Base-by-base conservation (phyloP, 2,888 invertebrate species). In the Cataglyphis altisquamis region DNA sequence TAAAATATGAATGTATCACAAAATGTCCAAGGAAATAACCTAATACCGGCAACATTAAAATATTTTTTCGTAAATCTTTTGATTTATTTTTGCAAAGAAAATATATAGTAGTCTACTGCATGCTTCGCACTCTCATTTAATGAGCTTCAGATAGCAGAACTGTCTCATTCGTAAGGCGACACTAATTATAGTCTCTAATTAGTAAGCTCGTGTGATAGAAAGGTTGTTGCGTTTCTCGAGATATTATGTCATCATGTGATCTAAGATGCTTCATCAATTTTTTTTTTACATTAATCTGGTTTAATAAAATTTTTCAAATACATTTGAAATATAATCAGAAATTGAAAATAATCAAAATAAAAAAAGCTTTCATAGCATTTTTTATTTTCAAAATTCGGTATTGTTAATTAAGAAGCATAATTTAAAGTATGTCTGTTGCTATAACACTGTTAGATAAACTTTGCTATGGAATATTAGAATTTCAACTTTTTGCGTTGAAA, bases 141-240 rank as follows among this genome's bases (percentile, higher is more conserved):
- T 86, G 84, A 90, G 85, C 81, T 83, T 45, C 84, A 72, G 63
- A 84, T 86, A 80, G 68, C 62, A 84, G 82, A 82, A 87, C 84
- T 57, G 82, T 85, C 86, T 80, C 64, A 57, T 80, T 74, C 62
- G 55, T 64, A 36, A 70, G 86, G 55, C 70, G 85, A 88, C 84
- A 87, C 84, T 91, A 84, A 88, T 90, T 87, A 83, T 73, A 39
- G 63, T 36, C 74, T 86, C 74, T 86, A 91, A 90, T 90, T 91
- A 91, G 74, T 64, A 78, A 66, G 63, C 32, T 66, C 73, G 45
- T 57, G 67, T 55, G 32, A 81, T 73, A 84, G 86, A 74, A 90
- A 88, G 89, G 63, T 85, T 85, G 78, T 78, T 81, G 77, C 72
- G 68, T 83, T 73, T 77, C 83, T 77, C 52, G 25, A 9, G 29